Conservation (phyloP, 2,888 invertebrate species). For the Synanthedon formicaeformis region DNA sequence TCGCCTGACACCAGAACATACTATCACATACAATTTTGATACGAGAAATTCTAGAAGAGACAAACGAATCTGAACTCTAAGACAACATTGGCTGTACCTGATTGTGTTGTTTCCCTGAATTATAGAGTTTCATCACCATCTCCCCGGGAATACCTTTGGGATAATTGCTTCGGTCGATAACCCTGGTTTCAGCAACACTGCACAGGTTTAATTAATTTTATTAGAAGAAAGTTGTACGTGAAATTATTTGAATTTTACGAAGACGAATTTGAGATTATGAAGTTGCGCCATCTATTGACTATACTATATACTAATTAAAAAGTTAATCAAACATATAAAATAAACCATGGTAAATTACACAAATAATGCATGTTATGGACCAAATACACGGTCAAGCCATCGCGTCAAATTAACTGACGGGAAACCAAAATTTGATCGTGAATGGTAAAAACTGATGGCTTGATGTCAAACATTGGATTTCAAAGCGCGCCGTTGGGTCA, state of each 20-base stretch:
- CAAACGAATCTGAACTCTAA: background rate
- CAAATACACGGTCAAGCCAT: too few relatives aligned
- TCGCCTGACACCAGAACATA: background rate
- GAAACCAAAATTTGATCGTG: too few relatives aligned
- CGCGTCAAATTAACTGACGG: too few relatives aligned
- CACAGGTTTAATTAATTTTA: background rate
- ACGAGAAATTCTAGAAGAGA: background rate
- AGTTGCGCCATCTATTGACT: too few relatives aligned
- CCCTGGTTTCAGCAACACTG: background rate
- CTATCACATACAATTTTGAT: background rate
- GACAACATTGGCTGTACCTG: background rate
- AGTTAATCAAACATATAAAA: too few relatives aligned
- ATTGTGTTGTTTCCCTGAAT: constrained; percentile 7
- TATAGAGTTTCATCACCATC: constrained; percentile 9
- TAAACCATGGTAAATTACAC: too few relatives aligned
- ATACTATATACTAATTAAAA: too few relatives aligned
- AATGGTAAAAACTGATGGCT: too few relatives aligned
- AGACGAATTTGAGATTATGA: too few relatives aligned
- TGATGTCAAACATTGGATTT: too few relatives aligned
- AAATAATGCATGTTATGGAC: too few relatives aligned
- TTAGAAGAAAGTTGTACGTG: background rate
- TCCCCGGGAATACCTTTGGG: background rate
- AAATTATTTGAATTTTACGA: background rate
- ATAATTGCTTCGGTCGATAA: background rate
- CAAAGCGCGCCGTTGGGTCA: too few relatives aligned